Percentiles rank a stretch among this genome's conserved stretches.
phyloP scores from a whole-genome alignment of 2,888 invertebrate genomes.

The Melinaea marsaeus region DNA sequence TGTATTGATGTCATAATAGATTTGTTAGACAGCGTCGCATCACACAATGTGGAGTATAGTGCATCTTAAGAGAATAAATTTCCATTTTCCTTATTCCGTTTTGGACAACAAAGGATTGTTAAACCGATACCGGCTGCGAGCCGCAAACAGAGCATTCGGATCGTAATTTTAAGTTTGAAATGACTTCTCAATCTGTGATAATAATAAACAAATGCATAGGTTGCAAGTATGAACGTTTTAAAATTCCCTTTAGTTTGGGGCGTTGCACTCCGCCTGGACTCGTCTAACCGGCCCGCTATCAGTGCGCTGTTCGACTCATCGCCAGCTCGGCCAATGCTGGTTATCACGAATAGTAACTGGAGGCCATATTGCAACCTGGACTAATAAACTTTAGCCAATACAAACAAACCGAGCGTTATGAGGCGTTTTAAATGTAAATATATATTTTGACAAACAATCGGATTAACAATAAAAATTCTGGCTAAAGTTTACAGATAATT shows the following conservation, averaged over 20 bases:
- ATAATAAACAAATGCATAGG: conserved; percentile 41
- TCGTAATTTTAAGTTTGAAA: too few relatives aligned
- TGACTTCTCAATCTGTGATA: too few relatives aligned
- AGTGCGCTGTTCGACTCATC: conserved; percentile 72
- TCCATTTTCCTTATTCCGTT: conserved; percentile 49
- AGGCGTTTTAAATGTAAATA: too few relatives aligned
- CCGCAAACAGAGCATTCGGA: too few relatives aligned
- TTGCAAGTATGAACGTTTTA: conserved; percentile 67
- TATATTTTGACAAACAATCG: too few relatives aligned
- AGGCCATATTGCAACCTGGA: conserved; percentile 43
- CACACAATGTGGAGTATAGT: too few relatives aligned
- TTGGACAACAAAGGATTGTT: conserved; percentile 33
- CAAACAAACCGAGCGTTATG: background rate
- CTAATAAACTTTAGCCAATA: conserved; percentile 21
- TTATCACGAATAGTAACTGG: conserved; percentile 67
- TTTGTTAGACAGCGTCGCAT: too few relatives aligned
- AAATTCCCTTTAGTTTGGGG: conserved; percentile 75
- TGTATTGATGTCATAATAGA: background rate
- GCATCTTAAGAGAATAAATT: conserved; percentile 44
- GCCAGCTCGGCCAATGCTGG: conserved; percentile 58
- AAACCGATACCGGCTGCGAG: too few relatives aligned
- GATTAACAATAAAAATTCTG: too few relatives aligned
- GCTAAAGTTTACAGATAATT: too few relatives aligned
- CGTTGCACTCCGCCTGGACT: conserved; percentile 73
- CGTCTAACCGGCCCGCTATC: conserved; percentile 77